Conservation (phyloP, 2,888 invertebrate genomes). For the Parthenolecanium corni region DNA sequence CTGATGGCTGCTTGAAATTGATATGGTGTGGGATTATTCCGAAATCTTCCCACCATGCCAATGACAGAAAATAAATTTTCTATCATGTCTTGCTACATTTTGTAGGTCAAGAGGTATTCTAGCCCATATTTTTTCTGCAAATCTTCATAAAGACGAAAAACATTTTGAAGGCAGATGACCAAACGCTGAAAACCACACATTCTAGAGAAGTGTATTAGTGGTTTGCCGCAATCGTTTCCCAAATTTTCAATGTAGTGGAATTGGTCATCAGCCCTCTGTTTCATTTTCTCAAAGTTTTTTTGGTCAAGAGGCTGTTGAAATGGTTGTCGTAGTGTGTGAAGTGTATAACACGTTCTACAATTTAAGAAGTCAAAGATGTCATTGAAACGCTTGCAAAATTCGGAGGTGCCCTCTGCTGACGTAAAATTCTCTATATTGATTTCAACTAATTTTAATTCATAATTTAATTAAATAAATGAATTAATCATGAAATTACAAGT, state of each 20-base stretch:
- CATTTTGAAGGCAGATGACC: neutral
- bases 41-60: neutral
- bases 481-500: too few species aligned
- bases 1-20: neutral
- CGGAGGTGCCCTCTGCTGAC: too few species aligned
- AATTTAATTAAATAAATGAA: too few species aligned
- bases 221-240: neutral
- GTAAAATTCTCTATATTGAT: too few species aligned
- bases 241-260: neutral
- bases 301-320: too few species aligned
- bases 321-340: too few species aligned
- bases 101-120: neutral
- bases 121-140: neutral
- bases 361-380: neutral
- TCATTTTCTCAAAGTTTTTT: neutral
- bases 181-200: neutral
- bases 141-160: neutral
- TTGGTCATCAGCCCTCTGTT: neutral
- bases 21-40: neutral
- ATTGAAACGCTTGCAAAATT: neutral
- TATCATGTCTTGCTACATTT: neutral
- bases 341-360: neutral
- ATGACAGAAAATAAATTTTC: neutral
- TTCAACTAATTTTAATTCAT: too few species aligned
- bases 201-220: neutral